Base-by-base conservation (phyloP, 2,888 invertebrate genomes). In the Chamaedrilus cognettii region DNA sequence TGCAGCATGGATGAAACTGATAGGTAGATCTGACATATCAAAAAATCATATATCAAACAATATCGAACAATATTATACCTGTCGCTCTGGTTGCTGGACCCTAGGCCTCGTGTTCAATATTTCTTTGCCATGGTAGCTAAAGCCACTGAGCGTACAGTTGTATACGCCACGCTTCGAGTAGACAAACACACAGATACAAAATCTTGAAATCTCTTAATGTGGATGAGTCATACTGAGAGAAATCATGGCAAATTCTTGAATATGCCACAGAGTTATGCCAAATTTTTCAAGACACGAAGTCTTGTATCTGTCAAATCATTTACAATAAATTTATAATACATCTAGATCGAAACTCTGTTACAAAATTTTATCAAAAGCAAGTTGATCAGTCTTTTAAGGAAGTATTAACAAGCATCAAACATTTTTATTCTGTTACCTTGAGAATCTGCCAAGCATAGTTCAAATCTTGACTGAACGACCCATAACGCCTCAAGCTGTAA, bases 401-500 rank as follows among this genome's bases (percentile, higher is more conserved):
- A 55, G 23, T 19, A 55, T 15, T 55, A 42, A 42, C 19, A 42
- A 42, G 19, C 42, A 42, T 42, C 19, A 11, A 19, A 59, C 11
- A 31, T 15, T 30, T 11, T 11, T 3, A 52, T 31, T 7, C n/a
- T n/a, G n/a, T n/a, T 15, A 69, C 59, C 52, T 34, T 35, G 26
- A 79, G 60, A 2, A 87, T 84, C 62, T 86, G 85, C 93, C 93
- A 93, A 1, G 90, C 90, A 28, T 81, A 76, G 0, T 81, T 78
- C 0, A 89, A 84, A 28, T 86, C 79, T 34, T 84, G 82, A 77
- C 90, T 88, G 32, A 80, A 74, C 3, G 78, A 75, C 0, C 91
- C 92, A 78, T 94, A 94, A 71, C 94, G 86, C 74, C 90, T 86
- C 19, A 81, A 82, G 0, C 90, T 86, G 77, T 91, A 94, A 33